phyloP scores from a whole-genome alignment of 2,797 vertebrate genomes.

The Gymnodraco acuticeps region DNA sequence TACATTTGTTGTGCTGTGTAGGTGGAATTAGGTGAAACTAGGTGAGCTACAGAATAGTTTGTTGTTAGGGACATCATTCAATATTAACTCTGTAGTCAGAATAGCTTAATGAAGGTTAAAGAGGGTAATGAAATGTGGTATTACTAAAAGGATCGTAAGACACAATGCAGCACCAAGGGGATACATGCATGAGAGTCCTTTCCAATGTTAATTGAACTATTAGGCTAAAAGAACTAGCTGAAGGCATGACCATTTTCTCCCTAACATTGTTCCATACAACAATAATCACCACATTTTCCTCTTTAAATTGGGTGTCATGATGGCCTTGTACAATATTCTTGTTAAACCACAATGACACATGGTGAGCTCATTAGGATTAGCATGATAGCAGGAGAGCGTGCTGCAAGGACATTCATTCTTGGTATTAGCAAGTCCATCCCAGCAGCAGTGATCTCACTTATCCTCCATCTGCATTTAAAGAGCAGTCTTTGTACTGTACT shows the following conservation, averaged over 20 bases:
- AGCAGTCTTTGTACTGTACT: slow-evolving; percentile 3
- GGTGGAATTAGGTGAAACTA: slow-evolving; percentile 16
- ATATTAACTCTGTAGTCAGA: background rate
- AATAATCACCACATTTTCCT: background rate
- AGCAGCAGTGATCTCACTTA: slow-evolving; percentile 7
- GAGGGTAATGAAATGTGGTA: background rate
- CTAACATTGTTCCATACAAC: background rate
- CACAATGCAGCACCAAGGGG: background rate
- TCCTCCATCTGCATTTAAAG: slow-evolving; percentile 17
- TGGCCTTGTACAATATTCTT: slow-evolving; percentile 6
- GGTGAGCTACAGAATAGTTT: background rate
- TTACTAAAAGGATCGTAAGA: background rate
- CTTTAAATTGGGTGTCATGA: background rate
- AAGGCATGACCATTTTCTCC: background rate
- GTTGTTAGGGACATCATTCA: background rate
- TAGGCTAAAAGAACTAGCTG: background rate
- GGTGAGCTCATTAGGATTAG: slow-evolving; percentile 38
- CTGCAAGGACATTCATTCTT: slow-evolving; percentile 23
- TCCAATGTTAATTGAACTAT: background rate
- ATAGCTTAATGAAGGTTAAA: background rate
- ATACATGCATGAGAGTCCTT: background rate
- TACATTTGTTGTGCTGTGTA: slow-evolving; percentile 45
- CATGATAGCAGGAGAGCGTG: slow-evolving; percentile 2
- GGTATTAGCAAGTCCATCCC: slow-evolving; percentile 27
- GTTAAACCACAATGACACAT: slow-evolving; percentile 22